phyloP scores from a whole-genome alignment of 1,140 invertebrate species.

The Akabosia matsudoensis region DNA sequence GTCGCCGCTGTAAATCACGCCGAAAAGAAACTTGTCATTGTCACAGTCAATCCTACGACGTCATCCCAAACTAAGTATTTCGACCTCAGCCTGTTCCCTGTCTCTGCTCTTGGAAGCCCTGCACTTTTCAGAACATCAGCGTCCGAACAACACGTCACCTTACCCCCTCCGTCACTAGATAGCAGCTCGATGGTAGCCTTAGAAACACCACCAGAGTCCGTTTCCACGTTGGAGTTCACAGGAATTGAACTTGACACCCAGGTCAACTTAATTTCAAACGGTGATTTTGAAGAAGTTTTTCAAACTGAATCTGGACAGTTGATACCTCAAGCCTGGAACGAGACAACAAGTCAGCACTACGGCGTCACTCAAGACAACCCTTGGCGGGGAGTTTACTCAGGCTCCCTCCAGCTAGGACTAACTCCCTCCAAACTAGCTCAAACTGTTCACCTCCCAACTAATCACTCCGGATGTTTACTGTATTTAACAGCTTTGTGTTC shows the following conservation, averaged over 20 bases:
- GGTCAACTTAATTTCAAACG: conserved; percentile 25
- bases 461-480: not conserved
- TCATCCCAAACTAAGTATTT: not conserved
- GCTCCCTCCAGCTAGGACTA: not conserved
- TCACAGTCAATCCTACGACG: not conserved
- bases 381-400: conserved; percentile 1
- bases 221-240: conserved; percentile 26
- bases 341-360: not conserved
- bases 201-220: conserved; percentile 21
- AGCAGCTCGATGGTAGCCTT: not conserved
- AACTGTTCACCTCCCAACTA: not conserved
- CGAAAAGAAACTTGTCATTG: conserved; percentile 31
- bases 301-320: too few relatives aligned
- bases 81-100: not conserved
- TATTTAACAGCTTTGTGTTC: conserved; percentile 32
- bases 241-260: not conserved
- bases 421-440: not conserved
- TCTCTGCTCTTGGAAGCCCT: not conserved
- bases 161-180: not conserved
- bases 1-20: conserved; percentile 28
- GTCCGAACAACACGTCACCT: conserved; percentile 23
- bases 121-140: conserved; percentile 6
- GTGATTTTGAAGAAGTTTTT: conserved; percentile 26
- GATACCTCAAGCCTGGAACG: not conserved
- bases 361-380: not conserved